Percentiles rank a stretch among this genome's conserved stretches.
Conservation (phyloP, 2,888 invertebrate genomes). For the Notodonta dromedarius region DNA sequence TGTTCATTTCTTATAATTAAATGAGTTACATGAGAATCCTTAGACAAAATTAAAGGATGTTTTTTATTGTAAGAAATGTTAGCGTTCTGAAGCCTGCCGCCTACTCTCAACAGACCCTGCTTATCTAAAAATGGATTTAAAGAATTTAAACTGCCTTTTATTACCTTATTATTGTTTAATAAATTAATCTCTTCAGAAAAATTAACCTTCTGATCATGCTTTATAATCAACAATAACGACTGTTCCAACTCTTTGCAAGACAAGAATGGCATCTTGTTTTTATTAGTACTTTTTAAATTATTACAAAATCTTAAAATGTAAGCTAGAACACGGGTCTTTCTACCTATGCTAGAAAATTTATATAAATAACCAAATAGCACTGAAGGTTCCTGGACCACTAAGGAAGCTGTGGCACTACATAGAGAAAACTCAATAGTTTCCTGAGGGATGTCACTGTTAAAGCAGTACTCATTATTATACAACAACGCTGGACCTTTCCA, state of each 20-base stretch:
- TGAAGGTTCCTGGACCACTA: not conserved
- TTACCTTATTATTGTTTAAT: slow-evolving; percentile 7
- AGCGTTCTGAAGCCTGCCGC: slow-evolving; percentile 25
- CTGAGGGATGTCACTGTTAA: not conserved
- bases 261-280: slow-evolving; percentile 5
- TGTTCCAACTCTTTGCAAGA: slow-evolving; percentile 11
- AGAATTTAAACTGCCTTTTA: slow-evolving; percentile 15
- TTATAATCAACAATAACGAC: slow-evolving; percentile 14
- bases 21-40: slow-evolving; percentile 12
- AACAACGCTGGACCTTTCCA: not conserved
- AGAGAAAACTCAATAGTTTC: not conserved
- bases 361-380: slow-evolving; percentile 4
- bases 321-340: slow-evolving; percentile 20
- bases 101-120: slow-evolving; percentile 19
- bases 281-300: slow-evolving; percentile 13
- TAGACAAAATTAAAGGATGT: slow-evolving; percentile 25
- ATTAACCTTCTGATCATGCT: slow-evolving; percentile 21
- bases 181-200: slow-evolving; percentile 17
- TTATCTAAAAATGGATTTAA: slow-evolving; percentile 28
- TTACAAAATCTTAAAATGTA: slow-evolving; percentile 21
- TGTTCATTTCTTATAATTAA: slow-evolving; percentile 25
- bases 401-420: slow-evolving; percentile 1
- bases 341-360: slow-evolving; percentile 24
- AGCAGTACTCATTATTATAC: not conserved
- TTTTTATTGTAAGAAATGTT: slow-evolving; percentile 16